These are phyloP conservation scores for Aporophyla nigra DNA, from an alignment of 2,888 invertebrate genomes.

Conservation along the genomic window DNA sequence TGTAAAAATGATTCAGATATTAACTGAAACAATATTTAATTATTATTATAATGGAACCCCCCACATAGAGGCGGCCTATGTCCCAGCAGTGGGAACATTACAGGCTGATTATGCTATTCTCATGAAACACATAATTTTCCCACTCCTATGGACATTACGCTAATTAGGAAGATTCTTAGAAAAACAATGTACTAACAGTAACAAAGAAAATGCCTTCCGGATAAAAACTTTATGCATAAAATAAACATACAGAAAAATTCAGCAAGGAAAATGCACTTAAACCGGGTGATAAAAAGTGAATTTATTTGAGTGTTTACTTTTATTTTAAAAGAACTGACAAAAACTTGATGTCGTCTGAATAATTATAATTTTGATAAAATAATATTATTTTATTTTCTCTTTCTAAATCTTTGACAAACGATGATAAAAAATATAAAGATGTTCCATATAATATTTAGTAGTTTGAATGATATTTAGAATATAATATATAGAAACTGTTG, in stretches of 20 bases:
- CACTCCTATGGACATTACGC: not conserved
- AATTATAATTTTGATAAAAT: no score
- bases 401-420: not conserved
- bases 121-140: not conserved
- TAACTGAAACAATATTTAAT: not conserved
- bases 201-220: constrained; percentile 39
- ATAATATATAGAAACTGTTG: no score
- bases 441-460: no score
- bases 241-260: constrained; percentile 10
- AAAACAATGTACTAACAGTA: constrained; percentile 9
- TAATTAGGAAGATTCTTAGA: constrained; percentile 42
- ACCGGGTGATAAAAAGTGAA: not conserved
- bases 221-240: constrained; percentile 20
- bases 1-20: no score
- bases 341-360: no score
- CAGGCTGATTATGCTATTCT: no score
- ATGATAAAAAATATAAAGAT: not conserved
- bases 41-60: no score
- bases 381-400: not conserved
- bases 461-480: no score
- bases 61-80: no score
- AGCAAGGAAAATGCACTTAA: not conserved
- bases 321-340: no score
- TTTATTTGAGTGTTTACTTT: not conserved
- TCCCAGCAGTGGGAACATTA: no score